Base-by-base conservation (phyloP, 1,140 invertebrate species). In the Hydropsyche tenuis region DNA sequence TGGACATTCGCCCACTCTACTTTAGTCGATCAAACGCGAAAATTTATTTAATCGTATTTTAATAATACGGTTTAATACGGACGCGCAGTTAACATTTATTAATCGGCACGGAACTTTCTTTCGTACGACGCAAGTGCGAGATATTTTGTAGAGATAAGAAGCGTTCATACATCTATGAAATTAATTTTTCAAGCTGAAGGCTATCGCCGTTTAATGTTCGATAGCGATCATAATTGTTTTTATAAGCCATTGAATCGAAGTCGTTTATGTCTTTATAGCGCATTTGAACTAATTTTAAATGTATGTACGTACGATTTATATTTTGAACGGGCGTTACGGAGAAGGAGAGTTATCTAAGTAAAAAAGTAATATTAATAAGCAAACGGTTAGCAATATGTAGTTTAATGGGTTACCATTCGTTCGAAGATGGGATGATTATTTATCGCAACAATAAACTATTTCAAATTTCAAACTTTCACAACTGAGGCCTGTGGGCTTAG, bases 361-460 rank as follows among this genome's bases (percentile, higher is more conserved):
- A 53, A 18, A 18, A 37, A 37, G 30, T 37, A 53, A 53, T 18
- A 53, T 53, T 53, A 37, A 37, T 37, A 37, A 37, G 48, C 16
- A 20, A 53, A 18, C 48, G 48, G 5, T 48, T 48, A 48, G 46
- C 16, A 14, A 20, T 53, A 60, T 22, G 56, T 60, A 27, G 56
- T 11, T 60, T 23, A 60, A 25, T 60, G 56, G 56, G 56, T 60
- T 60, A 60, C 18, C 25, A 27, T 25, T 12, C n/a, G 23, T 60
- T 60, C 22, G 25, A 60, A 25, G 18, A 18, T 56, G 51, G 56
- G 56, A 60, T 60, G 56, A 60, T 60, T 37, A 60, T 60, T 60
- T 60, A 60, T 60, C 22, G 23, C 22, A 60, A 60, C 22, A 25
- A 60, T 60, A 60, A 60, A 60, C 56, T 60, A 60, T 60, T 37